Conservation (phyloP, 2,113 vertebrate genomes). For the Prunella himalayana region DNA sequence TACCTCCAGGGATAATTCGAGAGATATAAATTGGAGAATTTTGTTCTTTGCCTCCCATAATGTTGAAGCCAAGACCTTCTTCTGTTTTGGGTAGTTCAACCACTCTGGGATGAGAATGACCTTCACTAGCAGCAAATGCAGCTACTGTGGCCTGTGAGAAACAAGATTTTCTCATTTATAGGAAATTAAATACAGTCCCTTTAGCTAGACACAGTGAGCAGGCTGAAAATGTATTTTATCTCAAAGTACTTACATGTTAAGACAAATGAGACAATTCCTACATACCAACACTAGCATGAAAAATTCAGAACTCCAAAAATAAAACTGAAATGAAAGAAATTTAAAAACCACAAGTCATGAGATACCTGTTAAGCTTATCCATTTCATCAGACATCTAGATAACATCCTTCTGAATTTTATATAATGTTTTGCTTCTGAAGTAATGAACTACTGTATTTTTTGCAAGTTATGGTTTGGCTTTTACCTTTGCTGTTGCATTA, state of each 20-base stretch:
- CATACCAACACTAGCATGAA: not conserved
- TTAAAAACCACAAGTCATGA: not conserved
- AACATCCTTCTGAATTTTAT: not conserved
- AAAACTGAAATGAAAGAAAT: not conserved
- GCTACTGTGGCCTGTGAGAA: constrained; percentile 90
- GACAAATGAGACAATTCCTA: not conserved
- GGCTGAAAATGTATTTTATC: not conserved
- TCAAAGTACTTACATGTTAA: not conserved
- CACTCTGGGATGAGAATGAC: constrained; percentile 95
- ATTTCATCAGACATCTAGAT: not conserved
- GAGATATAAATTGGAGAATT: constrained; percentile 99
- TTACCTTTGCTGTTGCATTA: constrained; percentile 97
- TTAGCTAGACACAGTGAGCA: not conserved
- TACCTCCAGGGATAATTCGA: constrained; percentile 94
- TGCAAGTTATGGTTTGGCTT: not conserved
- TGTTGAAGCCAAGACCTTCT: constrained; percentile 97
- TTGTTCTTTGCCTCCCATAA: constrained; percentile 99
- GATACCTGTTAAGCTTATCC: not conserved
- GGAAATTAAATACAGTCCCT: not conserved
- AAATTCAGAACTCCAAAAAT: not conserved
- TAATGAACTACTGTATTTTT: not conserved
- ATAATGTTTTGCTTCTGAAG: not conserved
- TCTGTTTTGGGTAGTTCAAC: constrained; percentile 97
- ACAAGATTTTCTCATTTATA: not conserved
- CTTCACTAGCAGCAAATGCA: constrained; percentile 97